These are phyloP conservation scores for Dysidea cf. avara DNA, from an alignment of 37 sponge, comb jelly and placozoan genomes.

Conservation along the genomic window DNA sequence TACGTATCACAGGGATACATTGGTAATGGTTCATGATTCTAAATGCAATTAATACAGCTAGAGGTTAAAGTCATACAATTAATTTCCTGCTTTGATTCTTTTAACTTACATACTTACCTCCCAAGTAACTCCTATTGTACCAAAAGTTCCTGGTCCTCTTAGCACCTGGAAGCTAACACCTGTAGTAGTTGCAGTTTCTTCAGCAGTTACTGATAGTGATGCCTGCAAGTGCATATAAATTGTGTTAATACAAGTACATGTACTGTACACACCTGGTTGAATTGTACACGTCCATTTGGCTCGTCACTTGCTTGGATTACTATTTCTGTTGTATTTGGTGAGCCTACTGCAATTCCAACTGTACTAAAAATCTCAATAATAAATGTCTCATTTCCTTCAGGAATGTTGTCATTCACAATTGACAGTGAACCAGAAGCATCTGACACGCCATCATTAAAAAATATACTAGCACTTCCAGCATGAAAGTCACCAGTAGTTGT, in stretches of 20 bases:
- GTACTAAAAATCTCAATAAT: conserved; percentile 30
- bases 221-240: conserved; percentile 1
- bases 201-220: conserved; percentile 18
- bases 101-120: conserved; percentile 25
- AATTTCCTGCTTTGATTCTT: too few relatives aligned
- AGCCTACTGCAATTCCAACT: conserved; percentile 13
- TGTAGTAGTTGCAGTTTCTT: conserved; percentile 15
- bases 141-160: conserved; percentile 63
- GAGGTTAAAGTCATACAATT: background rate
- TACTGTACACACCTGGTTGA: conserved; percentile 23
- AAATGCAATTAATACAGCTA: background rate
- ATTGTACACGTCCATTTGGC: conserved; percentile 70
- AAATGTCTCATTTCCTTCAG: conserved; percentile 80
- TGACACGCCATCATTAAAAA: conserved; percentile 50
- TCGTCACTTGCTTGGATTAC: conserved; percentile 66
- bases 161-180: conserved; percentile 15
- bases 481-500: conserved; percentile 30
- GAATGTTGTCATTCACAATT: conserved; percentile 49
- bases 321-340: conserved; percentile 19
- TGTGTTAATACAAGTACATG: too few relatives aligned
- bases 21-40: background rate
- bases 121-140: conserved; percentile 53
- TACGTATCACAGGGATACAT: background rate
- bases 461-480: background rate
- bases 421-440: conserved; percentile 19